These are phyloP conservation scores for Phorcus lineatus DNA, from an alignment of 2,888 invertebrate species.

Conservation along the genomic window DNA sequence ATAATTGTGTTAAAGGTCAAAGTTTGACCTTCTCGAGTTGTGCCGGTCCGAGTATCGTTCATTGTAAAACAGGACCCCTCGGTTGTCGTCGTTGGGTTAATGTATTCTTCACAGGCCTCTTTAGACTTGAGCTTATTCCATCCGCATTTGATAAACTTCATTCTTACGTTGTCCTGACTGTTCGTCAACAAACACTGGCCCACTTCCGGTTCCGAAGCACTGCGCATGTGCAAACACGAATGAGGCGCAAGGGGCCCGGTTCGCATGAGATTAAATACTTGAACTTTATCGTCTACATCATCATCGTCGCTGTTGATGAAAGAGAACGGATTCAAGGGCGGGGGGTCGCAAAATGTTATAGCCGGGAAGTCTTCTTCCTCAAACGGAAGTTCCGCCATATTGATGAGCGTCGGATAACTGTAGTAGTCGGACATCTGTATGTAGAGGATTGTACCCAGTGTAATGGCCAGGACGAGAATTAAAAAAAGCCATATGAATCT, in stretches of 20 bases:
- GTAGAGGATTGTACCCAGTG: neutral
- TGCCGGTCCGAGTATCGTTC: neutral
- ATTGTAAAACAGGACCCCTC: neutral
- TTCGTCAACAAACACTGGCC: neutral
- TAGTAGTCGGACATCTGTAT: neutral
- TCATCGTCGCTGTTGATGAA: neutral
- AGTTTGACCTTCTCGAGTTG: neutral
- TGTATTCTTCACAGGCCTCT: neutral
- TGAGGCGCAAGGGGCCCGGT: neutral
- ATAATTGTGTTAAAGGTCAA: neutral
- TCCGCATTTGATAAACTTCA: neutral
- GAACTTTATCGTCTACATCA: neutral
- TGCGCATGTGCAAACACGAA: neutral
- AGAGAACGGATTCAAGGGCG: neutral
- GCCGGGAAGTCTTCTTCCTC: neutral
- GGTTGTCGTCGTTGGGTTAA: neutral
- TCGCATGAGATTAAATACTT: neutral
- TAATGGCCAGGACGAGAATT: neutral
- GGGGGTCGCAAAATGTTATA: neutral
- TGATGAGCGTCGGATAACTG: neutral
- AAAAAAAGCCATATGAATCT: neutral
- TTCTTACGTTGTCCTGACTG: neutral
- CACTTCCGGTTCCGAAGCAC: neutral
- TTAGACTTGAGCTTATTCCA: conserved; percentile 5
- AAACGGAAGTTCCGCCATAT: conserved; percentile 7